Evolutionary conservation across 2,888 invertebrate species (phyloP).

Genomic region (Catocala nupta): DNA sequence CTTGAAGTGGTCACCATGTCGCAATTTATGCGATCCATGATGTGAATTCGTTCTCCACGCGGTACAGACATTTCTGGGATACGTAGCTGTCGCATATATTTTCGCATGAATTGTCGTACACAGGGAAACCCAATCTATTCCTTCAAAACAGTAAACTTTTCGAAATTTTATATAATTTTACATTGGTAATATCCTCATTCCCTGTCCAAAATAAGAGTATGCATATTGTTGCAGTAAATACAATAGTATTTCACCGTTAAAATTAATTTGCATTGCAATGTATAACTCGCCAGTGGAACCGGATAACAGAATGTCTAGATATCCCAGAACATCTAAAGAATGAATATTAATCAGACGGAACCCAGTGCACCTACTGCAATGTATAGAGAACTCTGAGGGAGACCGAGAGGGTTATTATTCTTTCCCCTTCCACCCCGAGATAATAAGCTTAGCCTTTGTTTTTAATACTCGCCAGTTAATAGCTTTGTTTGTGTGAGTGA

Average conservation of each 20-base stretch:
- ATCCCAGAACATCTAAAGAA: slow-evolving; percentile 27
- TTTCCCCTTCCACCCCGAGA: slow-evolving; percentile 34
- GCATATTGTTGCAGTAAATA: neutral
- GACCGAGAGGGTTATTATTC: slow-evolving; percentile 42
- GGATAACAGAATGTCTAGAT: slow-evolving; percentile 17
- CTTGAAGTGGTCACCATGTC: no score
- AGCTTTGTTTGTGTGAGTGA: slow-evolving; percentile 39
- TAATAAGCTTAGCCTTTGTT: slow-evolving; percentile 57
- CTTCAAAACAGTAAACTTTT: no score
- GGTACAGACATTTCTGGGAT: no score
- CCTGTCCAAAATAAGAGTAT: no score
- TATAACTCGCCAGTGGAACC: neutral
- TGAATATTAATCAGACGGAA: slow-evolving; percentile 47
- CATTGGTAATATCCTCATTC: no score
- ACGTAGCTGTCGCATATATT: no score
- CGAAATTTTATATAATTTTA: no score
- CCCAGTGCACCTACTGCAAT: slow-evolving; percentile 25
- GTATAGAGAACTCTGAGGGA: slow-evolving; percentile 25
- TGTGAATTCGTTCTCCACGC: no score
- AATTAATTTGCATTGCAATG: neutral
- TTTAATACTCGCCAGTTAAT: slow-evolving; percentile 49
- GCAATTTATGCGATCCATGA: no score
- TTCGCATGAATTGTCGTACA: no score
- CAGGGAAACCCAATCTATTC: no score
- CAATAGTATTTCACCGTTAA: neutral